Conservation (phyloP, 2,888 invertebrate genomes). For the Oligia fasciuncula region DNA sequence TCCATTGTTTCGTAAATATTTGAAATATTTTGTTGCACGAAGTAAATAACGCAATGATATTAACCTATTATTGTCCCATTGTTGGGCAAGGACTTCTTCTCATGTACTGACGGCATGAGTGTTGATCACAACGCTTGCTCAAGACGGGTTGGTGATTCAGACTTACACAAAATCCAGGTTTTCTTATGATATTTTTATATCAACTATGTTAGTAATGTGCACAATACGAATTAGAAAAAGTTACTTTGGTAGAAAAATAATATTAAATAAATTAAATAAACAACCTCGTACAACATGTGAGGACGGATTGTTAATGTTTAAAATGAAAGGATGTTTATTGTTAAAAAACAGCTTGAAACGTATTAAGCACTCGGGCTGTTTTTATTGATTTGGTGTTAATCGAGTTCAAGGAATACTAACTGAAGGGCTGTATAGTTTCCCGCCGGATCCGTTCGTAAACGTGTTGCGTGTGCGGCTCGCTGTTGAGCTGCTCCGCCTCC, state of each 20-base stretch:
- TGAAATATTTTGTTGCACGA: neutral
- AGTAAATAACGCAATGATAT: neutral
- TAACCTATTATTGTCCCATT: neutral
- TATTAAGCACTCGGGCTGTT: too few species aligned
- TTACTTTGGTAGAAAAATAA: neutral
- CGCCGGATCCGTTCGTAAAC: constrained; percentile 92
- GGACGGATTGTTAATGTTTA: neutral
- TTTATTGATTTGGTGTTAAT: neutral
- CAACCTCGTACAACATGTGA: neutral
- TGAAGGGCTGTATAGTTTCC: constrained; percentile 91
- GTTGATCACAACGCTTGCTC: neutral
- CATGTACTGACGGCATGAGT: too few species aligned
- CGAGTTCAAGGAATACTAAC: constrained; percentile 80
- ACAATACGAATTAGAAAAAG: neutral
- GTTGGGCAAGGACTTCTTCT: neutral
- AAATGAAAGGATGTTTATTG: neutral
- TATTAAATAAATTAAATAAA: neutral
- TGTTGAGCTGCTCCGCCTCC: constrained; percentile 67
- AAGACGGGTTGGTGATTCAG: neutral
- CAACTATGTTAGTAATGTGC: neutral
- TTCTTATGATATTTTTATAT: neutral
- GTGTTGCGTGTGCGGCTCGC: constrained; percentile 56
- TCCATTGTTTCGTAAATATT: neutral
- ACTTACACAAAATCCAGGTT: neutral
- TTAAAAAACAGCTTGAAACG: too few species aligned